Percentiles rank a stretch among this genome's conserved stretches.
These are phyloP conservation scores for Maniola jurtina DNA, from an alignment of 1,140 invertebrate species.

Conservation along the genomic window DNA sequence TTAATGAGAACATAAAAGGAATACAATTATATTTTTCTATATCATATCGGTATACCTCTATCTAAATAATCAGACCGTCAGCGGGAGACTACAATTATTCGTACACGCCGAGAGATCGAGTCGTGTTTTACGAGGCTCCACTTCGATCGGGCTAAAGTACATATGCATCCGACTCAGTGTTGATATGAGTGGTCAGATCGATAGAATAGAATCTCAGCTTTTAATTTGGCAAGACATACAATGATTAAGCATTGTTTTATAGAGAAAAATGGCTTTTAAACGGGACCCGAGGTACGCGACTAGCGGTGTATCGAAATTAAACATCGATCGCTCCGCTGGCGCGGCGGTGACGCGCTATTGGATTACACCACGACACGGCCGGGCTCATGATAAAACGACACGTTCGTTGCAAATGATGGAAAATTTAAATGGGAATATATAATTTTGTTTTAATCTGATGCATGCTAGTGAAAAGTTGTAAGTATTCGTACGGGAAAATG, in stretches of 20 bases:
- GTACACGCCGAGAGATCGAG: neutral
- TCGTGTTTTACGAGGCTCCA: slow-evolving; percentile 7
- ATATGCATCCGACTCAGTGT: neutral
- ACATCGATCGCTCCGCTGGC: neutral
- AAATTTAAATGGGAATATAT: slow-evolving; percentile 5
- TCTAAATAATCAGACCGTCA: neutral
- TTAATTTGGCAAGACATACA: neutral
- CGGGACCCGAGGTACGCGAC: slow-evolving; percentile 8
- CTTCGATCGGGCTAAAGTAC: neutral
- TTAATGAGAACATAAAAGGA: neutral
- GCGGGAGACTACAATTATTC: neutral
- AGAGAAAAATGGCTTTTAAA: slow-evolving; percentile 5
- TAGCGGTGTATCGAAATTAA: slow-evolving; percentile 5
- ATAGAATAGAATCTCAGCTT: neutral
- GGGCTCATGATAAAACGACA: slow-evolving; percentile 15
- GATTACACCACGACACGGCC: neutral
- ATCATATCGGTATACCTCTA: neutral
- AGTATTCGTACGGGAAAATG: slow-evolving; percentile 30
- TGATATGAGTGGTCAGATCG: neutral
- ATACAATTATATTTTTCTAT: neutral
- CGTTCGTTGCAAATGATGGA: neutral
- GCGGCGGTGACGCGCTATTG: too few relatives aligned
- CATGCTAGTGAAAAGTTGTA: slow-evolving; percentile 31
- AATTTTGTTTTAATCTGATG: slow-evolving; percentile 19
- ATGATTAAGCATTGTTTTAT: neutral